Base-by-base conservation (phyloP, 2,113 vertebrate genomes). In the Cinclus cinclus region DNA sequence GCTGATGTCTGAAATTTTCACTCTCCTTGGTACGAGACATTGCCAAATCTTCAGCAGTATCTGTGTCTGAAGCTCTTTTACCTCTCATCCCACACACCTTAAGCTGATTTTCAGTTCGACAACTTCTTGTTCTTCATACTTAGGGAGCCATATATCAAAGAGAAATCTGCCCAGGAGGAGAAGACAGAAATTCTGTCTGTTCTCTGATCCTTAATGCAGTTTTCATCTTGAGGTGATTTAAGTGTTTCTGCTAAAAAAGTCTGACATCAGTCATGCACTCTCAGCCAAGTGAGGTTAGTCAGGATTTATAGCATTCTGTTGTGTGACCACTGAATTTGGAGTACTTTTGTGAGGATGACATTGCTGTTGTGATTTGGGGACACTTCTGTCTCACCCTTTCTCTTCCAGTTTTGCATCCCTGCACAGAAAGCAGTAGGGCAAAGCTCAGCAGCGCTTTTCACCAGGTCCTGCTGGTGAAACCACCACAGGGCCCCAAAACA, bases 1-100 rank as follows among this genome's bases (percentile, higher is more conserved):
- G 92, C 92, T 89, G 77, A 93, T 83, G 60, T 85, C 81, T 92
- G 88, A 93, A 87, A 89, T 87, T 94, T 93, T 94, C 83, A 89
- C 81, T 77, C 88, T 86, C 93, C 79, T 85, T 91, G 94, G 92
- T 63, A 81, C 0, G 3, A 92, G 56, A n/a, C 25, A 13, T 24
- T 89, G 94, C 71, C 88, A 95, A 83, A 65, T 85, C 44, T 84
- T 84, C 63, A 77, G 70, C 90, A 90, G 50, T 70, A 75, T 86
- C 62, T 80, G 63, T 9, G 33, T 37, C 83, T 81, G 50, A 74
- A 50, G 15, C 23, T 41, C 44, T 49, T 84, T 81, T 75, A 41
- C 46, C 18, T 92, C 37, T 84, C 47, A 58, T 79, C 85, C 77
- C 80, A 77, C 84, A 94, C 71, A 91, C 84, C 91, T 94, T 82